phyloP scores from a whole-genome alignment of 2,888 invertebrate genomes.

The Campopleginae sp. region DNA sequence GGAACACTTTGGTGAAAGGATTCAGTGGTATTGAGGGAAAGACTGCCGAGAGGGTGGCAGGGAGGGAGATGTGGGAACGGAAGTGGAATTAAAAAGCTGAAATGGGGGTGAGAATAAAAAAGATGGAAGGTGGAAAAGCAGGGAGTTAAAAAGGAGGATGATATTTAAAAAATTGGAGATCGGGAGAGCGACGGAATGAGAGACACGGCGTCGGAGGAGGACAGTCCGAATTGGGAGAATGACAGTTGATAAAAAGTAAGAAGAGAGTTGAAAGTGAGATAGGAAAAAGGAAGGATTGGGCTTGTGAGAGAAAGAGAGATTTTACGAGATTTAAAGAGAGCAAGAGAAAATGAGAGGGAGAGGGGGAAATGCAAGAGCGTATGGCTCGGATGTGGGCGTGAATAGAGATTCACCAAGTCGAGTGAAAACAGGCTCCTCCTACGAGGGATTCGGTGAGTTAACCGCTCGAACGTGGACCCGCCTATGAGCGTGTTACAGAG shows the following conservation, averaged over 20 bases:
- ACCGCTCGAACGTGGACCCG: slow-evolving; percentile 18
- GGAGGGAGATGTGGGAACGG: not conserved
- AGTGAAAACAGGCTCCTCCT: slow-evolving; percentile 62
- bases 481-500: slow-evolving; percentile 36
- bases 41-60: not conserved
- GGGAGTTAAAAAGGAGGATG: not conserved
- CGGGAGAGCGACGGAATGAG: slow-evolving; percentile 1
- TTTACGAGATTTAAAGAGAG: slow-evolving; percentile 12
- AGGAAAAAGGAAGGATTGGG: not conserved
- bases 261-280: not conserved
- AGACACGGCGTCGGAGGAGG: not conserved
- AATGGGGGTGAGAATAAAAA: not conserved
- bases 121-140: not conserved
- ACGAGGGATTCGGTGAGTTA: slow-evolving; percentile 29
- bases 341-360: slow-evolving; percentile 2
- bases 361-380: slow-evolving; percentile 11
- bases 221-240: not conserved
- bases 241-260: slow-evolving; percentile 1
- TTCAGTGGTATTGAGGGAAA: not conserved
- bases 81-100: not conserved
- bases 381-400: slow-evolving; percentile 58
- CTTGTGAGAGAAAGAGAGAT: not conserved
- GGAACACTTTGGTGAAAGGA: slow-evolving; percentile 10
- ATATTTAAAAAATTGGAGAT: not conserved
- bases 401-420: slow-evolving; percentile 39